A percentile compares a stretch with the other conserved stretches of the same genome.
These are phyloP conservation scores for Schizopygopsis pylzovi DNA, from an alignment of 2,797 vertebrate genomes.

Conservation along the genomic window DNA sequence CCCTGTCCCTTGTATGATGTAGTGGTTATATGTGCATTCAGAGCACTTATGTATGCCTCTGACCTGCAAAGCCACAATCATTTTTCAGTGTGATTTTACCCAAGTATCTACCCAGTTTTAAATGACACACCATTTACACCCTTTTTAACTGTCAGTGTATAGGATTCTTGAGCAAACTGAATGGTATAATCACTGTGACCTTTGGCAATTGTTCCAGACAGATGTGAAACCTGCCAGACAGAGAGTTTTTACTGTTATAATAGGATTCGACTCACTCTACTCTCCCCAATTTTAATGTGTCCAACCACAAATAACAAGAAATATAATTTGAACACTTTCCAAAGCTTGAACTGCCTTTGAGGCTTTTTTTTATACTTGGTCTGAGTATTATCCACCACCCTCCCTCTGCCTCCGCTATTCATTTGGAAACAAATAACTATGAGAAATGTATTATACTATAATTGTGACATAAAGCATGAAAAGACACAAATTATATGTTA, in stretches of 20 bases:
- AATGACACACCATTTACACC: not conserved
- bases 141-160: constrained; percentile 24
- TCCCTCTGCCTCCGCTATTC: not conserved
- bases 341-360: constrained; percentile 3
- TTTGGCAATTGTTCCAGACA: constrained; percentile 19
- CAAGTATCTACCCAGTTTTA: not conserved
- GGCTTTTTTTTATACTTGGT: not conserved
- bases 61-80: not conserved
- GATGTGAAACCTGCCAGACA: constrained; percentile 22
- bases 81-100: constrained; percentile 2
- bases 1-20: not conserved
- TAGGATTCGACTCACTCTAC: not conserved
- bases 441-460: not conserved
- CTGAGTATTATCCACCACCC: not conserved
- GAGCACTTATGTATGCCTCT: not conserved
- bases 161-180: not conserved
- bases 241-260: constrained; percentile 6
- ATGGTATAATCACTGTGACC: constrained; percentile 46
- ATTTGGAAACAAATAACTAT: not conserved
- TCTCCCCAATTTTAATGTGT: not conserved
- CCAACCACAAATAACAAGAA: not conserved
- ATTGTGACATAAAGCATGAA: constrained; percentile 6
- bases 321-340: not conserved
- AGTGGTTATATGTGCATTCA: not conserved
- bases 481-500: not conserved